Conservation (phyloP, 2,797 vertebrate genomes). For the Labroides dimidiatus region DNA sequence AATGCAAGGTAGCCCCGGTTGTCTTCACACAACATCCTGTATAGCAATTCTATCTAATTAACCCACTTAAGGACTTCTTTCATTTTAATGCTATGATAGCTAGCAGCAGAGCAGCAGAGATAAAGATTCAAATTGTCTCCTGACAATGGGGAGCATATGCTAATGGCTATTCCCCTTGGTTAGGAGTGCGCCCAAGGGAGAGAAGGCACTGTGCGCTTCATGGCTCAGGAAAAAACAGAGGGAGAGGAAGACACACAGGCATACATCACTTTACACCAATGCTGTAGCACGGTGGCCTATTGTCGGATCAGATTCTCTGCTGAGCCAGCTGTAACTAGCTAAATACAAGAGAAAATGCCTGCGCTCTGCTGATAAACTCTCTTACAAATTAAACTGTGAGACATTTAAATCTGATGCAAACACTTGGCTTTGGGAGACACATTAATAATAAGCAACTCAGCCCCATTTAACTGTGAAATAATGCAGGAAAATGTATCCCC, state of each 20-base stretch:
- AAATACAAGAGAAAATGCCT: constrained; percentile 65
- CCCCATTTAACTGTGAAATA: constrained; percentile 38
- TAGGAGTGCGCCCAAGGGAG: constrained; percentile 76
- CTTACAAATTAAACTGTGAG: constrained; percentile 65
- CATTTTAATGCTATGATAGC: constrained; percentile 80
- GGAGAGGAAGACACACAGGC: constrained; percentile 56
- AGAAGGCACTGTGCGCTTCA: constrained; percentile 68
- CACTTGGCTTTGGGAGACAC: constrained; percentile 46
- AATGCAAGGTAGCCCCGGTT: constrained; percentile 65
- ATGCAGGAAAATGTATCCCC: constrained; percentile 18
- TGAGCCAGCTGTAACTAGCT: constrained; percentile 77
- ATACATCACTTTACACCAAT: constrained; percentile 71
- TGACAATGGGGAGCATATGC: constrained; percentile 82
- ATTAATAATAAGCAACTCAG: constrained; percentile 60
- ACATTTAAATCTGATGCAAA: constrained; percentile 78
- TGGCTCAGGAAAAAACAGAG: constrained; percentile 59
- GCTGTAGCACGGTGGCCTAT: constrained; percentile 66
- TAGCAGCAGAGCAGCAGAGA: constrained; percentile 76
- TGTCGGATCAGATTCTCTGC: constrained; percentile 71
- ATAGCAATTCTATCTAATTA: constrained; percentile 82
- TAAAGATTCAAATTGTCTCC: constrained; percentile 86
- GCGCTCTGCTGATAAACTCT: constrained; percentile 77
- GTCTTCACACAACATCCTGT: constrained; percentile 63
- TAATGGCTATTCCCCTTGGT: constrained; percentile 83
- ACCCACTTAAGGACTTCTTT: constrained; percentile 82